phyloP scores from a whole-genome alignment of 2,113 vertebrate species.

The Coptodon bakossiorum region DNA sequence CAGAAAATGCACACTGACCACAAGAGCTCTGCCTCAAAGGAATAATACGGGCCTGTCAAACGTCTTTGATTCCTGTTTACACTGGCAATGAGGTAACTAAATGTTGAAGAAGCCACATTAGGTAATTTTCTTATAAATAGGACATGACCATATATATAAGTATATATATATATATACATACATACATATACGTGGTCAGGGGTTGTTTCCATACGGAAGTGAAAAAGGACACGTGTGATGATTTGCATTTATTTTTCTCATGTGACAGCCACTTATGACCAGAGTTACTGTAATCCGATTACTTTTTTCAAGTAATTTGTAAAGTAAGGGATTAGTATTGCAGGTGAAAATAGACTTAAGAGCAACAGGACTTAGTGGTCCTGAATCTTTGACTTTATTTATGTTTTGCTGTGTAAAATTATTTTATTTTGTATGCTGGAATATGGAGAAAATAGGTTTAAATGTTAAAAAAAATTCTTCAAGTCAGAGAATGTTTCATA shows the following conservation, averaged over 20 bases:
- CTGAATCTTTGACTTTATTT: neutral
- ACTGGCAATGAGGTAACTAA: neutral
- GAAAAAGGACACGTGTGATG: neutral
- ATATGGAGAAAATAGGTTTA: neutral
- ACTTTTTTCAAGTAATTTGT: neutral
- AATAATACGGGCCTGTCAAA: neutral
- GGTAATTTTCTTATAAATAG: neutral
- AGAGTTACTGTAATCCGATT: neutral
- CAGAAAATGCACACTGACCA: neutral
- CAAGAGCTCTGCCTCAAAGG: neutral
- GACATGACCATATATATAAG: neutral
- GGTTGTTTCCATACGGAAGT: slow-evolving; percentile 19
- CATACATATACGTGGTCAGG: neutral
- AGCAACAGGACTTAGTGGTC: neutral
- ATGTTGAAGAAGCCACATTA: neutral
- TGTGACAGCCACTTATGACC: neutral
- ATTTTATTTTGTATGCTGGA: neutral
- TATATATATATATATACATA: rapidly evolving
- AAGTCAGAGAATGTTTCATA: neutral
- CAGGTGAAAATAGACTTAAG: neutral
- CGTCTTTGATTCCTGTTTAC: neutral
- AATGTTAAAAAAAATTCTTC: rapidly evolving
- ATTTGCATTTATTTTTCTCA: neutral
- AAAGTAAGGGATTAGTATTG: neutral
- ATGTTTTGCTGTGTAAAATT: neutral